Evolutionary conservation across 2,113 vertebrate genomes (phyloP).

Genomic region (Platycercus adscitus): DNA sequence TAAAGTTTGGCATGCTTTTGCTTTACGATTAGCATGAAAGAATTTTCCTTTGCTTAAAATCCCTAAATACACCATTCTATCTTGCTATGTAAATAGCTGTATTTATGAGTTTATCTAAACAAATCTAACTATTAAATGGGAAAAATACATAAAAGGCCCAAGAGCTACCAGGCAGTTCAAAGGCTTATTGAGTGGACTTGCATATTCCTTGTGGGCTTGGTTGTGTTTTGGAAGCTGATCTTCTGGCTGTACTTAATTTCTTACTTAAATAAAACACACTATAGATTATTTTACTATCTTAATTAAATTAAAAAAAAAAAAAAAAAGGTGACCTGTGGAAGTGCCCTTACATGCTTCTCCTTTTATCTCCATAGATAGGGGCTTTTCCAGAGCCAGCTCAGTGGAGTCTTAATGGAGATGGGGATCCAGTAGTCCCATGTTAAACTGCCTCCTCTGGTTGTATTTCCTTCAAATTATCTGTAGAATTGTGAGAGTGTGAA

Average conservation of each 20-base stretch:
- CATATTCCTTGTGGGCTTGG: neutral
- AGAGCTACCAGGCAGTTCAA: rapidly evolving
- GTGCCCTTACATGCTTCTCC: neutral
- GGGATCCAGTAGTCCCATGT: neutral
- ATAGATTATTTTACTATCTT: neutral
- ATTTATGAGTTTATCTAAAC: conserved; percentile 31
- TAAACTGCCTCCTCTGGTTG: neutral
- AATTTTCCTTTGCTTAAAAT: neutral
- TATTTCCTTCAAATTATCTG: neutral
- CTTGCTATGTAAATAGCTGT: neutral
- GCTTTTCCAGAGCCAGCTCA: neutral
- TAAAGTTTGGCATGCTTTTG: neutral
- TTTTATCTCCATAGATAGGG: neutral
- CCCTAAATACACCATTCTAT: neutral
- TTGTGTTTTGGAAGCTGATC: neutral
- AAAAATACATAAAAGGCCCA: neutral
- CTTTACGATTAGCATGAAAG: neutral
- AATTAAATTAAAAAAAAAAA: neutral
- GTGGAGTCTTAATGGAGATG: neutral
- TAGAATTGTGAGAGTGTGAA: neutral
- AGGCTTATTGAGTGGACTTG: neutral
- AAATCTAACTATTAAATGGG: neutral
- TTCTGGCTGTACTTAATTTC: neutral
- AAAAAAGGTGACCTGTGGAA: neutral
- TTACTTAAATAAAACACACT: neutral